Conservation (phyloP, 2,888 invertebrate species). For the Drosophila kambysellisi region DNA sequence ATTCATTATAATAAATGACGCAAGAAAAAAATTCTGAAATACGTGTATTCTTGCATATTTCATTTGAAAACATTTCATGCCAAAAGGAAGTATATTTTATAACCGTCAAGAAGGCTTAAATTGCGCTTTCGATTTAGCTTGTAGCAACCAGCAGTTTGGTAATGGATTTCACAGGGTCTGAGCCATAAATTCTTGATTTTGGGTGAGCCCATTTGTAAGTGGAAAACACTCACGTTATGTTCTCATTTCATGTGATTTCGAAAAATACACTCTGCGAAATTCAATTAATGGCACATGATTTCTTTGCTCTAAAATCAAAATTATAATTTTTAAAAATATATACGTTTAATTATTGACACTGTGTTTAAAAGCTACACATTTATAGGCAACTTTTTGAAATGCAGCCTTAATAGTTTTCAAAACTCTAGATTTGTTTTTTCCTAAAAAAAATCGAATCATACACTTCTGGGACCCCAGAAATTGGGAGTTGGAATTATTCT, state of each 20-base stretch:
- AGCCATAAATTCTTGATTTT: conserved; percentile 9
- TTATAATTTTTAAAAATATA: neutral
- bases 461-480: neutral
- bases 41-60: conserved; percentile 20
- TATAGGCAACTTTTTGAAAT: neutral
- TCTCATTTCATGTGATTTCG: neutral
- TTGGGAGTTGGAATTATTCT: neutral
- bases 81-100: neutral
- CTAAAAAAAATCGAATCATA: neutral
- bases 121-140: conserved; percentile 2
- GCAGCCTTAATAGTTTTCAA: neutral
- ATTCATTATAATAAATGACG: neutral
- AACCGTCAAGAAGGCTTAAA: neutral
- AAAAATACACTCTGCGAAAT: neutral
- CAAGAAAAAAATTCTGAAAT: conserved; percentile 2
- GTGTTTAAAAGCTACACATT: neutral
- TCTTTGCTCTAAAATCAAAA: neutral
- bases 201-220: conserved; percentile 12
- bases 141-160: neutral
- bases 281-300: neutral
- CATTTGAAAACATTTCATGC: conserved; percentile 9
- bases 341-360: too few species aligned
- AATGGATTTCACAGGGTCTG: neutral
- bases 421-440: neutral
- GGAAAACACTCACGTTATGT: neutral